These are phyloP conservation scores for Crematogaster levior DNA, from an alignment of 2,888 invertebrate genomes.

Conservation along the genomic window DNA sequence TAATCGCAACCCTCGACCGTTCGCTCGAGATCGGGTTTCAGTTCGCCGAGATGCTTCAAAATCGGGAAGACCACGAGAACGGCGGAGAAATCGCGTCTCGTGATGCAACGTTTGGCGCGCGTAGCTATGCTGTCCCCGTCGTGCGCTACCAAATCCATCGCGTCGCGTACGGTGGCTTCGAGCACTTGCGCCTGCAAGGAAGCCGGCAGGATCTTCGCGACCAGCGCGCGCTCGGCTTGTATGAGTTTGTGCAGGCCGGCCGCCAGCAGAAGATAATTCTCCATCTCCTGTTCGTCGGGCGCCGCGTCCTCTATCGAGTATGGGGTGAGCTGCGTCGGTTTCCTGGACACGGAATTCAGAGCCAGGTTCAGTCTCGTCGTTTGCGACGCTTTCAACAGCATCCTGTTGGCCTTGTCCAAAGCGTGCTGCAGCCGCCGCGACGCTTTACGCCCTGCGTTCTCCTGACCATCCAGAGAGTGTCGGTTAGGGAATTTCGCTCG, in stretches of 20 bases:
- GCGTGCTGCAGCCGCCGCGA: conserved; percentile 94
- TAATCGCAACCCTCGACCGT: conserved; percentile 91
- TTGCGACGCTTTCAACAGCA: conserved; percentile 92
- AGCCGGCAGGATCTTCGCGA: conserved; percentile 94
- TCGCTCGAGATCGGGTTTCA: conserved; percentile 93
- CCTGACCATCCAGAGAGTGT: conserved; percentile 86
- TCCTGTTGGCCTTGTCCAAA: conserved; percentile 91
- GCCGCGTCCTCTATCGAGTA: conserved; percentile 82
- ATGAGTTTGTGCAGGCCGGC: conserved; percentile 94
- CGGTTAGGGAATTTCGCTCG: conserved; percentile 90
- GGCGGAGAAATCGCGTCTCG: conserved; percentile 92
- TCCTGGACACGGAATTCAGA: conserved; percentile 88
- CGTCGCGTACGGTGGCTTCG: conserved; percentile 93
- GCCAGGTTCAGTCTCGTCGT: conserved; percentile 91
- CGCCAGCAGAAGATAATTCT: conserved; percentile 93
- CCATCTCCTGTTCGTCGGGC: conserved; percentile 92
- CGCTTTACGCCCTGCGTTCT: conserved; percentile 91
- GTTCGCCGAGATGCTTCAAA: conserved; percentile 90
- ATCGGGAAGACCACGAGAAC: conserved; percentile 94
- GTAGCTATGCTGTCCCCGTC: conserved; percentile 95
- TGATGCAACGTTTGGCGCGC: conserved; percentile 91
- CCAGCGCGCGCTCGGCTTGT: conserved; percentile 94
- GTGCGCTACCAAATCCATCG: conserved; percentile 93
- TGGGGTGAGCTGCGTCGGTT: conserved; percentile 85
- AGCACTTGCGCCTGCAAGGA: conserved; percentile 94